Conservation (phyloP, 2,888 invertebrate genomes). For the Drosophila prostipennis region DNA sequence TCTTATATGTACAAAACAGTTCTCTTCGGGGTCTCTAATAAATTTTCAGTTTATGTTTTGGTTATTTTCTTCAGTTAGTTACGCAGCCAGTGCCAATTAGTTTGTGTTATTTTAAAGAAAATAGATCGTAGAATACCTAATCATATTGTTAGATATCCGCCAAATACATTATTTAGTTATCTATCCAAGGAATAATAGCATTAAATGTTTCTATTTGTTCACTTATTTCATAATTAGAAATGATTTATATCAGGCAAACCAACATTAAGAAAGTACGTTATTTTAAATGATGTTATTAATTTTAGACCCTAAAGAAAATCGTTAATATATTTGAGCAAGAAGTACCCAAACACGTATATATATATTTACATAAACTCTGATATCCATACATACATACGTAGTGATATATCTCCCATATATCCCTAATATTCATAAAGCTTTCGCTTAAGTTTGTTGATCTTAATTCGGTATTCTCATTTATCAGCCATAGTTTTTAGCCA, state of each 20-base stretch:
- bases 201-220: neutral
- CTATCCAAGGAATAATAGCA: neutral
- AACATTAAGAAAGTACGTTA: too few species aligned
- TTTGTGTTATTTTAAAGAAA: neutral
- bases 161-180: constrained; percentile 8
- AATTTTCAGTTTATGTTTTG: constrained; percentile 2
- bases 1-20: neutral
- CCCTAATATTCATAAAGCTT: constrained; percentile 33
- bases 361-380: constrained; percentile 27
- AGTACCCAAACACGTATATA: constrained; percentile 27
- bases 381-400: constrained; percentile 12
- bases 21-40: neutral
- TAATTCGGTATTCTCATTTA: constrained; percentile 40
- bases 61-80: neutral
- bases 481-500: constrained; percentile 69
- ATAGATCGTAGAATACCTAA: constrained; percentile 2
- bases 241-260: too few species aligned
- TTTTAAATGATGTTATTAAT: neutral
- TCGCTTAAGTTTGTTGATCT: constrained; percentile 60
- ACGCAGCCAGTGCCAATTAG: neutral
- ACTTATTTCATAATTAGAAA: neutral
- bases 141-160: constrained; percentile 20
- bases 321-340: constrained; percentile 2
- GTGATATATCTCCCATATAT: constrained; percentile 42
- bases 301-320: neutral